These are phyloP conservation scores for Xanthorhoe designata DNA, from an alignment of 2,888 invertebrate genomes.

Conservation along the genomic window DNA sequence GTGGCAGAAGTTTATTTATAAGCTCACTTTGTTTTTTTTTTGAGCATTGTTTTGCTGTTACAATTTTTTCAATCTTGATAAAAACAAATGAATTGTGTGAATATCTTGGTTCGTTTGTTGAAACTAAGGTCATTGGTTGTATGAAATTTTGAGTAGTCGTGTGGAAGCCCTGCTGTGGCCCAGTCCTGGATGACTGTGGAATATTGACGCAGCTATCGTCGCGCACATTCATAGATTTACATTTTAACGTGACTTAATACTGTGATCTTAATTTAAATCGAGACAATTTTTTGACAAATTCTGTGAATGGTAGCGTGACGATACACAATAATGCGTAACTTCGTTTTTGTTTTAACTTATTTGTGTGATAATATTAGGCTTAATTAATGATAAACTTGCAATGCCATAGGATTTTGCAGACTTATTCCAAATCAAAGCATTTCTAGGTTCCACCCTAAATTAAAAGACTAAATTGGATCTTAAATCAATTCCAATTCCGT, in stretches of 20 bases:
- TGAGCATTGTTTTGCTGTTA: conserved; percentile 46
- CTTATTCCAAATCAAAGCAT: conserved; percentile 78
- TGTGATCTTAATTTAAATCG: conserved; percentile 85
- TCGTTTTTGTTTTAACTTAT: conserved; percentile 76
- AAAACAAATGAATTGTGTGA: conserved; percentile 36
- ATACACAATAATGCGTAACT: conserved; percentile 58
- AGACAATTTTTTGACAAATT: conserved; percentile 80
- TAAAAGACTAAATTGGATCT: conserved; percentile 50
- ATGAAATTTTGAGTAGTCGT: conserved; percentile 64
- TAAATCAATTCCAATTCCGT: conserved; percentile 52
- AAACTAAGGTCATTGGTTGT: conserved; percentile 64
- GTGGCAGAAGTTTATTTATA: conserved; percentile 31
- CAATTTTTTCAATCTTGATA: conserved; percentile 43
- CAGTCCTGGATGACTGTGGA: conserved; percentile 82
- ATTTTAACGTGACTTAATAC: conserved; percentile 83
- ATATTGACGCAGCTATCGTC: conserved; percentile 78
- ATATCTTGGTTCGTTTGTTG: conserved; percentile 47
- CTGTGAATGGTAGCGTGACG: conserved; percentile 76
- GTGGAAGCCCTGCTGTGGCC: conserved; percentile 66
- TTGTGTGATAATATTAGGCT: conserved; percentile 81
- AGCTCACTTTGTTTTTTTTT: conserved; percentile 42
- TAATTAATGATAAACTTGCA: conserved; percentile 70
- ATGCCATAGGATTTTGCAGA: conserved; percentile 77
- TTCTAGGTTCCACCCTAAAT: conserved; percentile 65
- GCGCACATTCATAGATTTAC: conserved; percentile 77